These are phyloP conservation scores for Calameuta filiformis DNA, from an alignment of 2,888 invertebrate species.

Conservation along the genomic window DNA sequence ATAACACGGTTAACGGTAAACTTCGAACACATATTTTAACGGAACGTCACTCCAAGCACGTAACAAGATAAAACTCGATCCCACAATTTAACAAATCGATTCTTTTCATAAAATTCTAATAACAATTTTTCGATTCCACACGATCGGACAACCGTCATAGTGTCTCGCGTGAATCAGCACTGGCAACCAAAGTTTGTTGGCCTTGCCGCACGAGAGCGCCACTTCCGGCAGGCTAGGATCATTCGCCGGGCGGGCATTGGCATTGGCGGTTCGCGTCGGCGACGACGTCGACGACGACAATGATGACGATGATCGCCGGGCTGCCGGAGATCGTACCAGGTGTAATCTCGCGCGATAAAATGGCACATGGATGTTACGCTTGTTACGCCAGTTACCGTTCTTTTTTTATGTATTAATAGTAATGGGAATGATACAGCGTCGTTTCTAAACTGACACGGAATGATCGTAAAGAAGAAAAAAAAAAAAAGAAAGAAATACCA, in stretches of 20 bases:
- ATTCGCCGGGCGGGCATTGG: constrained; percentile 22
- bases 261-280: constrained; percentile 9
- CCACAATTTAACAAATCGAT: background rate
- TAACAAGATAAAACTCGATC: background rate
- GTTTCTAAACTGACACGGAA: background rate
- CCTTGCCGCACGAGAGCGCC: constrained; percentile 18
- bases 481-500: background rate
- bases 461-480: background rate
- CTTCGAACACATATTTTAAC: background rate
- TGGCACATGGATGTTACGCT: background rate
- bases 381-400: background rate
- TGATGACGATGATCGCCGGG: background rate
- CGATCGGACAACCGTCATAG: background rate
- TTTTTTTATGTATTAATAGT: background rate
- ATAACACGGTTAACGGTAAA: background rate
- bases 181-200: constrained; percentile 19
- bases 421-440: background rate
- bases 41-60: background rate
- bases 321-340: background rate
- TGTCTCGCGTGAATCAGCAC: constrained; percentile 8
- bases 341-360: background rate
- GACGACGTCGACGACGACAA: background rate
- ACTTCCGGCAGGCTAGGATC: constrained; percentile 19
- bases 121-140: background rate
- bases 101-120: background rate